phyloP scores from a whole-genome alignment of 2,113 vertebrate genomes.

The Python bivittatus region DNA sequence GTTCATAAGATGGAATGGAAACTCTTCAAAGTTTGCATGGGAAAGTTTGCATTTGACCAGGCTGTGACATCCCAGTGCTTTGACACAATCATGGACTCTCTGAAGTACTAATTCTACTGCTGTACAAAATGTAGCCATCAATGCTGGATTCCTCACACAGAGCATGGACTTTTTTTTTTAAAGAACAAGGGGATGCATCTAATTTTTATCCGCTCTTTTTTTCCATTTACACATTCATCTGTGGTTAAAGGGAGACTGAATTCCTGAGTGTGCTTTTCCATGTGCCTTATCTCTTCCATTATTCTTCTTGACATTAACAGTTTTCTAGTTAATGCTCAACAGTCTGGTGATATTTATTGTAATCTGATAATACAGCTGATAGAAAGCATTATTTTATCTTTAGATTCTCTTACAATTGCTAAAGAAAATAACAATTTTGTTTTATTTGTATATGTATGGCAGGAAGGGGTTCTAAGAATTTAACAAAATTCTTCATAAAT shows the following conservation, averaged over 20 bases:
- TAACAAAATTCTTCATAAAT: too few species aligned
- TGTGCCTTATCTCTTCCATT: conserved; percentile 22
- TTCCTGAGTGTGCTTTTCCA: not conserved
- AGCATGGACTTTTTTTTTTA: not conserved
- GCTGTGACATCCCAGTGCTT: not conserved
- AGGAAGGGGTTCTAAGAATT: too few species aligned
- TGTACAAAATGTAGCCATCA: not conserved
- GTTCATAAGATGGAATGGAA: too few species aligned
- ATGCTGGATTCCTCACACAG: conserved; percentile 1
- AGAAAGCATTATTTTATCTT: conserved; percentile 22
- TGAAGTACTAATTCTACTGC: not conserved
- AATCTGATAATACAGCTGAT: conserved; percentile 34
- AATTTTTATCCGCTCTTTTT: conserved; percentile 13
- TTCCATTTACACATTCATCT: conserved; percentile 33
- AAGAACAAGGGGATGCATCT: conserved; percentile 1
- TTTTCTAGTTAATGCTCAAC: conserved; percentile 32
- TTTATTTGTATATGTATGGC: too few species aligned
- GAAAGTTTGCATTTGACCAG: not conserved
- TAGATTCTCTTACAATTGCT: too few species aligned
- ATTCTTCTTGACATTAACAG: conserved; percentile 52
- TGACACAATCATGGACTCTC: not conserved
- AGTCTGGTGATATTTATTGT: conserved; percentile 35
- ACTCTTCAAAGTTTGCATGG: not conserved
- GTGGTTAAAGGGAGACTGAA: conserved; percentile 25
- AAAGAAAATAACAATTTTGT: too few species aligned